Base-by-base conservation (phyloP, 2,797 vertebrate species). In the Lycodopsis pacificus region DNA sequence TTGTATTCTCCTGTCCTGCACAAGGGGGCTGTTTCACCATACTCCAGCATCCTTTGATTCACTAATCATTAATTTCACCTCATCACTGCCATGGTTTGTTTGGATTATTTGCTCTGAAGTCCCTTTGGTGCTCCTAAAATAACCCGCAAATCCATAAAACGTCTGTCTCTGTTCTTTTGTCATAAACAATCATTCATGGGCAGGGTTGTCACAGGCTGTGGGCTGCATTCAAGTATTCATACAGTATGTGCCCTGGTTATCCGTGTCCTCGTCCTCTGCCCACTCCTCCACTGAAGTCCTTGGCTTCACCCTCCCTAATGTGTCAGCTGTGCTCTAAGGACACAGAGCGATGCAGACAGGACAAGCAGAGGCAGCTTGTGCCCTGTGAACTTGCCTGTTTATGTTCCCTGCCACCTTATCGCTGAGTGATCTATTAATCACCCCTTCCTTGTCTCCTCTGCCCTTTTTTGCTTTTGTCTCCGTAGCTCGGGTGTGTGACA, bases 401-500 rank as follows among this genome's bases (percentile, higher is more conserved):
- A 91, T 84, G 86, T 83, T 88, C 83, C 86, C 70, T 77, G 71
- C 71, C 15, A 27, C 65, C 74, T 61, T 81, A 79, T 91, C 85
- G 30, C 85, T 38, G 81, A 74, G 68, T 68, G 79, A 85, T 92
- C 91, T 88, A 92, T 90, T 92, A 91, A 92, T 90, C 93, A 79
- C 76, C 76, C 79, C 76, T 78, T 57, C 79, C 85, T 81, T 81
- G 74, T 84, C 83, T 81, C 76, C 67, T 65, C 80, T 75, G 70
- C 78, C 79, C 84, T 82, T 73, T 73, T 83, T 62, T 68, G 65
- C 71, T 88, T 30, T 77, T 80, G 80, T 88, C 86, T 84, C 85
- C 59, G 71, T 96, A 98, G 97, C 96, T 36, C 97, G 97, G 0
- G 96, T 98, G 48, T 99, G 97, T n/a, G 97, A 99, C 95, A 97